Evolutionary conservation across 1,140 invertebrate genomes (phyloP), one percentile per base, ranked within the genome.

Genomic region (Cyrtorhinus lividipennis): DNA sequence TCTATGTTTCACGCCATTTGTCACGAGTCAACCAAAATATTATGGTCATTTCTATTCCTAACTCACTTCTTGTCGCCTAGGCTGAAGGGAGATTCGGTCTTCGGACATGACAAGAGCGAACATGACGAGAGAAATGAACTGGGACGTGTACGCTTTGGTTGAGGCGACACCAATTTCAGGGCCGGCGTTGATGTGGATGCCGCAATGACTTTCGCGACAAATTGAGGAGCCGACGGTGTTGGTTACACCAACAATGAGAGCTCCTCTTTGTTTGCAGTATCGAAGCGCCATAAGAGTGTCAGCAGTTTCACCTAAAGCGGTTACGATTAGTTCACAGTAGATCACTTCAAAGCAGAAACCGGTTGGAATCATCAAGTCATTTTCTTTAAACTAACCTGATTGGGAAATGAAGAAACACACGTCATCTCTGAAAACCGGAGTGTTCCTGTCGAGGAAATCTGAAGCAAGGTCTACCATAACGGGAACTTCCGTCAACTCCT

Each of bases 351-450:
- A 64, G 15, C 15, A 38, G 30, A 38, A 38, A 38, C 15, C 30
- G 30, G 30, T 5, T 56, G 5, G 5, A 18, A 56, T 38, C 5
- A 38, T 8, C 15, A 5, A 8, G 5, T 38, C 30, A 38, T n/a
- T n/a, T n/a, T 38, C 5, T 38, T 38, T 38, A 5, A 38, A 62
- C 66, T 67, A 71, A 81, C 86, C 93, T 38, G 92, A 96, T 73
- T 98, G 95, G 0, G 93, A 97, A 68, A 99, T 97, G 70, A 99
- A 99, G 78, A 99, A 98, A 73, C 97, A 99, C 23, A 99, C 97
- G 74, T 99, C 97, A 74, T 99, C 97, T 69, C 97, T 82, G 75
- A 99, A 99, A 27, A 99, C 92, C 22, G 97, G 97, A 0, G 96
- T 99, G 63, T 92, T 92, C 65, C 97, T 82, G 71, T 99, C 97